phyloP scores from a whole-genome alignment of 2,113 vertebrate genomes.

The Vombatus ursinus region DNA sequence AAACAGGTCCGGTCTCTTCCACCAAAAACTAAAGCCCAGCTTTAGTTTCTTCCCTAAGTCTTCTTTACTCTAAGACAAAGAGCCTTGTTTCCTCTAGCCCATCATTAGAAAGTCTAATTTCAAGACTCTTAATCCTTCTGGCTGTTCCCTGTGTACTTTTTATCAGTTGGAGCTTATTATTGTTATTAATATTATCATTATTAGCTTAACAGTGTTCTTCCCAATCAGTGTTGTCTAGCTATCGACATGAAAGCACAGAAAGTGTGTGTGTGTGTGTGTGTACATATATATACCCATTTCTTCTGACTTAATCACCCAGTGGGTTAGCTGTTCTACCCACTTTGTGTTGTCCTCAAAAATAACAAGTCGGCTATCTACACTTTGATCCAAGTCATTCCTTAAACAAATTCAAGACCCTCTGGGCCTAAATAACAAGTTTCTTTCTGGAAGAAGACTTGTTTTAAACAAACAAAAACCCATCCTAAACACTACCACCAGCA shows the following conservation, averaged over 20 bases:
- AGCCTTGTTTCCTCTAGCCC: background rate
- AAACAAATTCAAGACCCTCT: background rate
- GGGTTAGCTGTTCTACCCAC: background rate
- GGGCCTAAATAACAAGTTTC: background rate
- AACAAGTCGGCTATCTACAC: background rate
- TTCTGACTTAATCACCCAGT: background rate
- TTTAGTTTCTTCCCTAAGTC: background rate
- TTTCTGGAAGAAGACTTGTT: background rate
- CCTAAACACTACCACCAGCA: accelerated
- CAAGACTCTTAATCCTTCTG: background rate
- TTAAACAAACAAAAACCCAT: background rate
- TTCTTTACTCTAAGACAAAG: background rate
- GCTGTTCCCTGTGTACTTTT: background rate
- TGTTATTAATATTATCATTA: too few species aligned
- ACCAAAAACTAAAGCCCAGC: background rate
- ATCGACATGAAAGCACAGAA: background rate
- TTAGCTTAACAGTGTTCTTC: background rate
- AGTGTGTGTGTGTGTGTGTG: too few species aligned
- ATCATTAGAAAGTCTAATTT: background rate
- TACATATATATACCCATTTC: too few species aligned
- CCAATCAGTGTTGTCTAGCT: background rate
- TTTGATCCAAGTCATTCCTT: background rate
- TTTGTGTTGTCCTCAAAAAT: background rate
- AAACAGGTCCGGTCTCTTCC: background rate
- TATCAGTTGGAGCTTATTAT: too few species aligned